Base-by-base conservation (phyloP, 1,140 invertebrate species). In the Matsumurasca onukii region DNA sequence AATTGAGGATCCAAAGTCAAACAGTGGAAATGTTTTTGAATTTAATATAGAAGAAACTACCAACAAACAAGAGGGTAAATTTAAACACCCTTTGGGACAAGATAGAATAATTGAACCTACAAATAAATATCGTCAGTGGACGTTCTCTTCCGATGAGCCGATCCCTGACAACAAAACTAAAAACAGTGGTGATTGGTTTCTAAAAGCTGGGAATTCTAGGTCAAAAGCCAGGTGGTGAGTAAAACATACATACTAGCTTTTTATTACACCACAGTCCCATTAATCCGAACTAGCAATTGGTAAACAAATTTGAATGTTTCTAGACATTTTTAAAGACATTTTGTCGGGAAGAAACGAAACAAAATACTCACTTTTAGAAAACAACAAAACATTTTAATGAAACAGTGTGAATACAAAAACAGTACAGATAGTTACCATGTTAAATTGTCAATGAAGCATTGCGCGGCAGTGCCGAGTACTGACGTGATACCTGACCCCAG, bases 141-240 rank as follows among this genome's bases (percentile, higher is more conserved):
- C 24, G 15, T 59, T 59, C 25, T 1, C 15, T 2, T 25, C 2
- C 9, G 25, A 59, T 3, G 25, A 59, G 55, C 5, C 22, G 3
- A 59, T 27, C 3, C 20, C 12, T 52, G 25, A 59, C 55, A 59
- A 59, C 25, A 25, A 59, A 24, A 59, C 15, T 5, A 59, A 59
- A 15, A 5, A 22, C 9, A 59, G 9, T 27, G 55, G 55, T 2
- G 55, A 59, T 5, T 59, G 55, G 55, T 59, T 59, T 29, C 15
- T 29, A 13, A 59, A 29, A 29, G 2, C 55, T 27, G 55, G 55
- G 25, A 27, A 59, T 27, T 25, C 55, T 27, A 59, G 55, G 24
- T 27, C 55, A 5, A 59, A 59, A 59, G 12, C 24, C 3, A 59
- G 55, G n/a, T 59, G 55, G 55, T 59, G n/a, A 59, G 55, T 29